These are phyloP conservation scores for Apodemia zela DNA, from an alignment of 2,888 invertebrate genomes.

Conservation along the genomic window DNA sequence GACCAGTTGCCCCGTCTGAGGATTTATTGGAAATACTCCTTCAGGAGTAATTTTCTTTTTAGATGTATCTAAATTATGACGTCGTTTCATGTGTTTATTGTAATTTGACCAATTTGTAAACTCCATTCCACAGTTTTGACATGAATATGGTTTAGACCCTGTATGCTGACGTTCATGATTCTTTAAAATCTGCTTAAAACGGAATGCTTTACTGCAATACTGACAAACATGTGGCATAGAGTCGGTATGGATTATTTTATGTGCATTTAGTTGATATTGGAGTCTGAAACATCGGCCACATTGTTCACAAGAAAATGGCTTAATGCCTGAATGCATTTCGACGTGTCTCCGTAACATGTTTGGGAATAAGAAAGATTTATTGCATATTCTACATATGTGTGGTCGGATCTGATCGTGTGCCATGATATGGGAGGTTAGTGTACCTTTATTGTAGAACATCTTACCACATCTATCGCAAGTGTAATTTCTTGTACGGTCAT, in stretches of 20 bases:
- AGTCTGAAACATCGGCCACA: conserved; percentile 78
- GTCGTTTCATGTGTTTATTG: conserved; percentile 89
- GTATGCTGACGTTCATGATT: conserved; percentile 88
- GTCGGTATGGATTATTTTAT: conserved; percentile 88
- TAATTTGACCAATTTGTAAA: conserved; percentile 92
- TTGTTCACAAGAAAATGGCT: conserved; percentile 67
- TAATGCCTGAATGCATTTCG: conserved; percentile 66
- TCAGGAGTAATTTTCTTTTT: conserved; percentile 79
- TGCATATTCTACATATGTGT: conserved; percentile 64
- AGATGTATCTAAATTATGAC: conserved; percentile 80
- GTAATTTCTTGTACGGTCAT: conserved; percentile 64
- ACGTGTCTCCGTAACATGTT: conserved; percentile 69
- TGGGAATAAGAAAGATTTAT: conserved; percentile 63
- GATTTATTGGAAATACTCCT: conserved; percentile 67
- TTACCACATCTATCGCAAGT: conserved; percentile 71
- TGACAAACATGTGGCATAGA: conserved; percentile 89
- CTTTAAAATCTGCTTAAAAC: conserved; percentile 86
- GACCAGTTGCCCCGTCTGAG: conserved; percentile 64
- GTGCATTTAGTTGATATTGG: conserved; percentile 86
- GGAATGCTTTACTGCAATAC: conserved; percentile 87
- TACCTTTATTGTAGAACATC: conserved; percentile 69
- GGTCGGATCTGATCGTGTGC: conserved; percentile 65
- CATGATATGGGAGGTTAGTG: conserved; percentile 65
- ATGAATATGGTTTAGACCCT: conserved; percentile 86
- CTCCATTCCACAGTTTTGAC: conserved; percentile 84